These are phyloP conservation scores for Cotesia vestalis DNA, from an alignment of 1,140 invertebrate species.

Conservation along the genomic window DNA sequence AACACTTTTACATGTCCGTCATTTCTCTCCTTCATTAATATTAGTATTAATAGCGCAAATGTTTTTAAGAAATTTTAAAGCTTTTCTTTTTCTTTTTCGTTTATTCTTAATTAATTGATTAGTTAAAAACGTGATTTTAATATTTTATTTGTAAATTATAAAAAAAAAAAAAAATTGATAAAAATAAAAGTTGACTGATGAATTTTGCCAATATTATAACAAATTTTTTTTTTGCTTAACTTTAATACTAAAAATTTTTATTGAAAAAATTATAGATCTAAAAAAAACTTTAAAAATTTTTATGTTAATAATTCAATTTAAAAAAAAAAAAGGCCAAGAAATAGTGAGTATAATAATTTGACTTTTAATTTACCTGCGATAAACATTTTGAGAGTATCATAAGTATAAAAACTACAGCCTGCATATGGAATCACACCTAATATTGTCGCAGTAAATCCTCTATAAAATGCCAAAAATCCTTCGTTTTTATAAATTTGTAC, in stretches of 20 bases:
- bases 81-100: too few relatives aligned
- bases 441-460: conserved; percentile 90
- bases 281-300: conserved; percentile 6
- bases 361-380: conserved; percentile 73
- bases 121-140: not conserved
- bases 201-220: too few relatives aligned
- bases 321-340: too few relatives aligned
- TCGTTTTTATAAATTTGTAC: conserved; percentile 81
- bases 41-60: not conserved
- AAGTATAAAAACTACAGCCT: conserved; percentile 96
- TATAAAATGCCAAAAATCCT: conserved; percentile 82
- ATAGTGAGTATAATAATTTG: too few relatives aligned
- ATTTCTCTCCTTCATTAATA: conserved; percentile 17
- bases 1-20: conserved; percentile 14
- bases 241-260: not conserved
- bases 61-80: too few relatives aligned
- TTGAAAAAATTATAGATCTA: not conserved
- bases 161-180: too few relatives aligned
- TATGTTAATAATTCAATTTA: too few relatives aligned
- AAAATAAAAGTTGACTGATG: too few relatives aligned
- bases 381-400: conserved; percentile 89
- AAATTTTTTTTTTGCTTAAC: too few relatives aligned
- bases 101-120: conserved; percentile 1
- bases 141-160: too few relatives aligned
- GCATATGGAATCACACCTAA: conserved; percentile 97